These are phyloP conservation scores for Ceratina australensis DNA, from an alignment of 1,140 invertebrate genomes.

Conservation along the genomic window DNA sequence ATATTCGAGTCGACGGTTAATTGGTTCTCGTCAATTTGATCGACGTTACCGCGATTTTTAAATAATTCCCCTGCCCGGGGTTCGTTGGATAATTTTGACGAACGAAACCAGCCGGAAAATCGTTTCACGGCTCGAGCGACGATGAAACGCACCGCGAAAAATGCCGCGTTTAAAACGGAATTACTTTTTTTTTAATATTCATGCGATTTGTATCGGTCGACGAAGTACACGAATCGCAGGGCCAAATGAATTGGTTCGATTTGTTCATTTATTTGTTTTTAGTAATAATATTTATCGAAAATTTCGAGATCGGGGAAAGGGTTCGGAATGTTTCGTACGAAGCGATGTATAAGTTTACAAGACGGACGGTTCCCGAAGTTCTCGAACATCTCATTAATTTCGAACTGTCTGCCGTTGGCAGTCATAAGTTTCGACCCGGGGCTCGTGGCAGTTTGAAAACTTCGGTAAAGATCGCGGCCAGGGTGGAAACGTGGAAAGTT, in stretches of 20 bases:
- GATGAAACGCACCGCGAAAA: too few species aligned
- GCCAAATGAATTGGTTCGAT: too few species aligned
- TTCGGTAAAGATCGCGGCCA: conserved; percentile 45
- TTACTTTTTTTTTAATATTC: too few species aligned
- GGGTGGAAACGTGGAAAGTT: too few species aligned
- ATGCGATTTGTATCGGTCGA: too few species aligned
- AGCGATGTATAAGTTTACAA: conserved; percentile 53
- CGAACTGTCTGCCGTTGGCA: conserved; percentile 51
- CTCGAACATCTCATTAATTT: conserved; percentile 62
- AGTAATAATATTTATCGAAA: too few species aligned
- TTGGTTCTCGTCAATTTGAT: background rate
- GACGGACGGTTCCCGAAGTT: conserved; percentile 51
- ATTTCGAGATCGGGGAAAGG: background rate
- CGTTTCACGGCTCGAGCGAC: background rate
- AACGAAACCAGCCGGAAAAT: background rate
- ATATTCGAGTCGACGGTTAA: too few species aligned
- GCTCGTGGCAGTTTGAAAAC: conserved; percentile 54
- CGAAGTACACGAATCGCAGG: too few species aligned
- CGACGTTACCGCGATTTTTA: conserved; percentile 7
- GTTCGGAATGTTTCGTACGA: conserved; percentile 6
- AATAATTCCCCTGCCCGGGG: background rate
- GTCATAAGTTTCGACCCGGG: conserved; percentile 47
- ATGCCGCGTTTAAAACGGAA: too few species aligned
- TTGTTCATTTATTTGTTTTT: too few species aligned
- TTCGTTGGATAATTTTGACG: background rate